Evolutionary conservation across 2,113 vertebrate species (phyloP), one percentile per base, ranked within the genome.

Genomic region (Takifugu flavidus): DNA sequence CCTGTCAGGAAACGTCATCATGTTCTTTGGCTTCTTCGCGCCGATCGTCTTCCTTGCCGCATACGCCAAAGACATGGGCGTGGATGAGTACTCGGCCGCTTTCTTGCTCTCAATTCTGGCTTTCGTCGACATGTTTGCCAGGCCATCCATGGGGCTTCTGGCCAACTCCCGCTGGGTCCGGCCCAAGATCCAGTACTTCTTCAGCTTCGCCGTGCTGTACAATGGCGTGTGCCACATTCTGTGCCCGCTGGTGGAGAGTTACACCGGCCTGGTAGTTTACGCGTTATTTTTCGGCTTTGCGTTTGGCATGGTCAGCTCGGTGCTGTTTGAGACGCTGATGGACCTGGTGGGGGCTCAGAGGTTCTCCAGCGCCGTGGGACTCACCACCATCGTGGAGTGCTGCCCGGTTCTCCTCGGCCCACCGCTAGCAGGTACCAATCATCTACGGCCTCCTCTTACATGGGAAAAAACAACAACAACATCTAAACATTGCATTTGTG

Each of bases 11-110:
- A 99, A 98, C 25, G 92, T 94, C 52, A 95, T 99, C 53, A 96
- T 99, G 97, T 99, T 99, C 72, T 27, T 98, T 0, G 96, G 97
- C 0, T 98, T 98, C 85, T 98, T 99, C 0, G 92, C 97, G 15
- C 97, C 97, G 0, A 91, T 99, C 50, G 96, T 99, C 49, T 99
- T 99, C 77, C 89, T 99, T 50, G 88, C 97, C 13, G 92, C 94
- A 2, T 98, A 94, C 49, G 97, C 97, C 57, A 99, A 95, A 65
- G 93, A 98, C 82, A 93, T 90, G 62, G 95, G 94, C 8, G 92
- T 98, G 45, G 94, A 97, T 59, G 94, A 99, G 72, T 98, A 98
- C 84, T 95, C 92, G 0, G 92, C 96, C 31, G 96, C 95, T 2
- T 94, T 98, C 75, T 83, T 99, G 73, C 92, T 99, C 1, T 99